These are phyloP conservation scores for Carcharodon carcharias DNA, from an alignment of 2,797 vertebrate species.

Conservation along the genomic window DNA sequence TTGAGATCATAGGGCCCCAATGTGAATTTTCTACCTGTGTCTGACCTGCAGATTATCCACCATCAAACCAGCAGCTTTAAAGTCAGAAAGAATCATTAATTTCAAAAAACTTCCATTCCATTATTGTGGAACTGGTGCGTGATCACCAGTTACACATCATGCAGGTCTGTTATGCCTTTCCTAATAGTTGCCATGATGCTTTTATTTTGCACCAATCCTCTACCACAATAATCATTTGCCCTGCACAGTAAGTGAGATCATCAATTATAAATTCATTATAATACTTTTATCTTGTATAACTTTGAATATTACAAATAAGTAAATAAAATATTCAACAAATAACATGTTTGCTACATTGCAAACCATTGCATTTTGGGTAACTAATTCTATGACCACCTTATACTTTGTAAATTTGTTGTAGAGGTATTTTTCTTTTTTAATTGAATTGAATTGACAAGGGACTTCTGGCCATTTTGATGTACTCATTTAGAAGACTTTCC, in stretches of 20 bases:
- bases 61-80: background rate
- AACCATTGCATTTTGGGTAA: no score
- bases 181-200: background rate
- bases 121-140: background rate
- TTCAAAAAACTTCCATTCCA: background rate
- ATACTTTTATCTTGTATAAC: background rate
- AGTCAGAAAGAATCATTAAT: background rate
- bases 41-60: background rate
- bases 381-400: background rate
- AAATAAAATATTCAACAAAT: background rate
- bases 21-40: background rate
- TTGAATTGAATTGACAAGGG: background rate
- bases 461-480: background rate
- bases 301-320: background rate
- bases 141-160: background rate
- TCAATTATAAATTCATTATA: background rate
- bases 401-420: background rate
- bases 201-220: background rate
- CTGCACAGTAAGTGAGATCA: background rate
- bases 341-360: background rate
- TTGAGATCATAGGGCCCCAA: background rate
- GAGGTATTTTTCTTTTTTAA: background rate
- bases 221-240: background rate
- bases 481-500: constrained; percentile 13
- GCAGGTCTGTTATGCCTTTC: background rate